phyloP scores from a whole-genome alignment of 2,113 vertebrate genomes.

The Callochromis pleurospilus region DNA sequence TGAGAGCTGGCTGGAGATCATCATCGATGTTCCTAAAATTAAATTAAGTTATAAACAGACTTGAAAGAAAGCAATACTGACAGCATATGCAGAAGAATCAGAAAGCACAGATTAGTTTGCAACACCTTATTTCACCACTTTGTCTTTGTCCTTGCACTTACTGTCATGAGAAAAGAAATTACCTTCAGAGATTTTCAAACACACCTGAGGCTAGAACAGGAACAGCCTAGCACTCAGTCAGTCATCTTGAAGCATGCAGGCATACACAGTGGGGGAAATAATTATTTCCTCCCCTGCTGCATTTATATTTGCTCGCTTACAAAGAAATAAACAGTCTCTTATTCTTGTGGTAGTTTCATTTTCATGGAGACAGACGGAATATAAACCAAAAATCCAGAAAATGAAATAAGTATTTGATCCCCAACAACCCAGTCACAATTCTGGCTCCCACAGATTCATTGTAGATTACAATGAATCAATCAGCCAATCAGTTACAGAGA shows the following conservation, averaged over 20 bases:
- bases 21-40: constrained; percentile 4
- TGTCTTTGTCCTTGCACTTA: neutral
- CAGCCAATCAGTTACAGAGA: neutral
- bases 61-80: constrained; percentile 7
- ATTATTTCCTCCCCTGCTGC: neutral
- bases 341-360: neutral
- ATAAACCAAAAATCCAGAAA: neutral
- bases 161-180: neutral
- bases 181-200: neutral
- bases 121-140: neutral
- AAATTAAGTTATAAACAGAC: constrained; percentile 16
- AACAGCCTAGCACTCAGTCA: neutral
- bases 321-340: neutral
- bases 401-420: neutral
- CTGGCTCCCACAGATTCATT: neutral
- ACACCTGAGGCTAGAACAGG: neutral
- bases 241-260: neutral
- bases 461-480: neutral
- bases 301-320: neutral
- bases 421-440: neutral
- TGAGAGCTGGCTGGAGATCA: constrained; percentile 20
- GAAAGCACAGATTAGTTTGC: neutral
- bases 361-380: neutral
- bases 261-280: neutral
- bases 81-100: neutral